Conservation (phyloP, 2,888 invertebrate species). For the Drosophila birchii region DNA sequence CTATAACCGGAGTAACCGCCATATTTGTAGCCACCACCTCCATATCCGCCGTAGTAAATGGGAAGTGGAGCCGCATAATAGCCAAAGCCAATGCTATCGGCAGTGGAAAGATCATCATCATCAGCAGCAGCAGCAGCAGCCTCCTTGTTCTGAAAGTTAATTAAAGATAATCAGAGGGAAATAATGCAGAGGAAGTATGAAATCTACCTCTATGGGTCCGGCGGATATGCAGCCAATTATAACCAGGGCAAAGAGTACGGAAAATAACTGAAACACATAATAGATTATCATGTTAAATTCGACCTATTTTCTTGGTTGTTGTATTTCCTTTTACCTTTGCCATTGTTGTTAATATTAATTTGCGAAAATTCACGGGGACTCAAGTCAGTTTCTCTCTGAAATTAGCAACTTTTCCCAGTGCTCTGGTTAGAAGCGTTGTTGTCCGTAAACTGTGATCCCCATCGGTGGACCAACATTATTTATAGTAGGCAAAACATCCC, state of each 20-base stretch:
- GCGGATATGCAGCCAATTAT: conserved; percentile 44
- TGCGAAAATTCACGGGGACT: conserved; percentile 57
- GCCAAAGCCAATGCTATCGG: conserved; percentile 65
- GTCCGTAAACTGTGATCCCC: conserved; percentile 58
- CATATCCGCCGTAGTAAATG: conserved; percentile 61
- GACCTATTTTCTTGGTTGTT: neutral
- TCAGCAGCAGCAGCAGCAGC: conserved; percentile 34
- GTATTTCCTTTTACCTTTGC: conserved; percentile 58
- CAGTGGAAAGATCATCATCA: conserved; percentile 61
- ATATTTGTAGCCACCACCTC: conserved; percentile 60
- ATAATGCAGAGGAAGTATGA: neutral
- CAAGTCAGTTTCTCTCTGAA: conserved; percentile 37
- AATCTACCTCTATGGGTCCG: conserved; percentile 60
- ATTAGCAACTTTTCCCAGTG: conserved; percentile 66
- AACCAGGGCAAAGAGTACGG: conserved; percentile 25
- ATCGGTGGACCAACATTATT: conserved; percentile 52
- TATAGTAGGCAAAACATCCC: conserved; percentile 58
- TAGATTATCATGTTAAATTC: conserved; percentile 15
- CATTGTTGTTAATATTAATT: conserved; percentile 59
- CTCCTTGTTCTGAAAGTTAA: conserved; percentile 9
- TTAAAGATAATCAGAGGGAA: neutral
- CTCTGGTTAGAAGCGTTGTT: conserved; percentile 51
- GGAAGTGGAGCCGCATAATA: conserved; percentile 57
- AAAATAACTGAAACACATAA: conserved; percentile 53
- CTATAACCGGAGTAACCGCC: conserved; percentile 47